These are phyloP conservation scores for Archaeoteleia sp. DNA, from an alignment of 2,888 invertebrate genomes.

Conservation along the genomic window DNA sequence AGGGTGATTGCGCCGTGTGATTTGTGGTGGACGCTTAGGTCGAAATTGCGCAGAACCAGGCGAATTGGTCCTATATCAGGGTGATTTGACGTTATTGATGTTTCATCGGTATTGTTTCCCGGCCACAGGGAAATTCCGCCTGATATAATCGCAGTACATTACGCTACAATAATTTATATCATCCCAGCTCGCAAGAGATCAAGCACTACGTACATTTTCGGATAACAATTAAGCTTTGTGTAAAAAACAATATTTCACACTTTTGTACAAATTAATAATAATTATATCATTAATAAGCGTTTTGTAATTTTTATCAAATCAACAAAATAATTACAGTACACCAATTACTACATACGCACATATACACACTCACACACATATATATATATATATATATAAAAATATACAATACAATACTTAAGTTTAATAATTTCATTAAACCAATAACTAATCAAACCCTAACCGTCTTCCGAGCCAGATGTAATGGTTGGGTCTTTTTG, in stretches of 20 bases:
- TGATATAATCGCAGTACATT: slow-evolving; percentile 54
- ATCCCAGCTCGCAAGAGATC: slow-evolving; percentile 29
- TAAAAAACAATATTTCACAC: slow-evolving; percentile 28
- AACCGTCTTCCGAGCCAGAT: too few species aligned
- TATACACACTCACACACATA: too few species aligned
- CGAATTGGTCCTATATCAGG: slow-evolving; percentile 63
- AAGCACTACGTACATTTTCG: slow-evolving; percentile 31
- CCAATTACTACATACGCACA: too few species aligned
- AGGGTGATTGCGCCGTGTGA: slow-evolving; percentile 64
- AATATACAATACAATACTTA: too few species aligned
- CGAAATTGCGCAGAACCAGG: slow-evolving; percentile 67
- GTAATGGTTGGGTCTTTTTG: too few species aligned
- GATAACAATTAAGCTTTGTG: slow-evolving; percentile 52
- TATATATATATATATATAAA: too few species aligned
- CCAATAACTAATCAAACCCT: too few species aligned
- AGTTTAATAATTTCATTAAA: too few species aligned
- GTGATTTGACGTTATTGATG: slow-evolving; percentile 71
- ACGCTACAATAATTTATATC: slow-evolving; percentile 50
- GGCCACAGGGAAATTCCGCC: slow-evolving; percentile 51
- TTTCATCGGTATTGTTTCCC: slow-evolving; percentile 58
- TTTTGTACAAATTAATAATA: slow-evolving; percentile 1
- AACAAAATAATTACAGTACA: too few species aligned
- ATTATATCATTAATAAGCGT: not conserved
- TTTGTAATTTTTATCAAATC: not conserved
- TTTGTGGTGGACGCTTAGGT: slow-evolving; percentile 71